phyloP scores from a whole-genome alignment of 2,888 invertebrate species.

The Drosophila niveifrons region DNA sequence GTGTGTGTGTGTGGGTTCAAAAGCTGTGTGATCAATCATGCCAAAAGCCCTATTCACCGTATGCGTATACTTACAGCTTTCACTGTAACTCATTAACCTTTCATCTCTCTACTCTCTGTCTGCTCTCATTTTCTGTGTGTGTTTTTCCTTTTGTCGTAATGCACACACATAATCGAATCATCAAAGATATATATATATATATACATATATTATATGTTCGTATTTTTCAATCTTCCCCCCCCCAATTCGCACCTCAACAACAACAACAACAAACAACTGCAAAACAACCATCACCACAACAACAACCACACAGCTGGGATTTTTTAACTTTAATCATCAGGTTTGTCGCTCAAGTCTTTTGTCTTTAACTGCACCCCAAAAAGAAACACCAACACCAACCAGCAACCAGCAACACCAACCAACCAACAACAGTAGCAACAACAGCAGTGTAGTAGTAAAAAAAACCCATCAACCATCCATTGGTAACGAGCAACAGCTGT shows the following conservation, averaged over 20 bases:
- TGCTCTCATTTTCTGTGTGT: slow-evolving; percentile 8
- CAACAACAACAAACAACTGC: slow-evolving; percentile 24
- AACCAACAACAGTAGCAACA: slow-evolving; percentile 25
- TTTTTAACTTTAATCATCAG: slow-evolving; percentile 85
- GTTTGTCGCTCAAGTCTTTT: slow-evolving; percentile 85
- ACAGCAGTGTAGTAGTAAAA: slow-evolving; percentile 26
- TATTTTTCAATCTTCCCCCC: slow-evolving; percentile 30
- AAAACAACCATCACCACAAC: slow-evolving; percentile 14
- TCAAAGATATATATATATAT: slow-evolving; percentile 20
- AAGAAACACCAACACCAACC: slow-evolving; percentile 10
- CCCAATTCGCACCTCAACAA: slow-evolving; percentile 34
- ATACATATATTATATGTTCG: slow-evolving; percentile 5
- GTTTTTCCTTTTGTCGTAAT: slow-evolving; percentile 24
- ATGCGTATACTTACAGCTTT: slow-evolving; percentile 41
- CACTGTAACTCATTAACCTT: slow-evolving; percentile 62
- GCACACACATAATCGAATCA: slow-evolving; percentile 28
- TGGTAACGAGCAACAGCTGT: slow-evolving; percentile 48
- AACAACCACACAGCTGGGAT: slow-evolving; percentile 82
- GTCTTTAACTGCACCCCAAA: slow-evolving; percentile 65
- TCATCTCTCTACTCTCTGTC: slow-evolving; percentile 33
- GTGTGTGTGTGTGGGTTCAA: too few relatives aligned
- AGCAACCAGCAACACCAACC: slow-evolving; percentile 21
- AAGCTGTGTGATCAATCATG: slow-evolving; percentile 15
- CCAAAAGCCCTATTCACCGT: neutral
- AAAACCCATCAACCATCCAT: slow-evolving; percentile 41